Base-by-base conservation (phyloP, 2,888 invertebrate species). In the Drosophila birchii region DNA sequence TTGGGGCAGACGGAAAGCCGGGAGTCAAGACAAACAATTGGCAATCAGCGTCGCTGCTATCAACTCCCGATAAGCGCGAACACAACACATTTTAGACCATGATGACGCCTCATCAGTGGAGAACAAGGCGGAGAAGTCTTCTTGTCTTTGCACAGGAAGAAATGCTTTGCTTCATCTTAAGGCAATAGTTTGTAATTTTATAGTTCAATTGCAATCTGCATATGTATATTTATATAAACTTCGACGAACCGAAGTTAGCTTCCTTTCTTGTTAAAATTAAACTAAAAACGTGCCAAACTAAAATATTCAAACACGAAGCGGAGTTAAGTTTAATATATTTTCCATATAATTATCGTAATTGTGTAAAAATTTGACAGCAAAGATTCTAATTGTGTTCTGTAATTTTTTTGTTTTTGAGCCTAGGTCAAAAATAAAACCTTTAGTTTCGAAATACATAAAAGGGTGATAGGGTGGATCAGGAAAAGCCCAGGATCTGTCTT, bases 31-130 rank as follows among this genome's bases (percentile, higher is more conserved):
- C 45, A 49, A 55, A 43, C 86, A 82, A 80, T 82, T 85, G 80
- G 58, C 86, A 88, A 83, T 86, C 84, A 75, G 64, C 60, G 59
- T n/a, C 32, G 59, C 12, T 18, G 59, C 60, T 82, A 81, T 81
- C 81, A 80, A 78, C 54, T 44, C 60, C 47, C 47, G 81, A 82
- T 82, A 82, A 86, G 71, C 55, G 57, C 36, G 44, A 38, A 62
- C 71, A 76, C 53, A 72, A 41, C 26, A 64, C 68, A 80, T 54
- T 78, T 75, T 78, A 75, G 58, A 47, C 45, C 20, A 6, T 57
- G 55, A 39, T 55, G 26, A 66, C n/a, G 38, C 38, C 56, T 68
- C 41, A 49, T 26, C 47, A 63, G 1, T 11, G 32, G 32, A 20
- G n/a, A 43, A 63, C 32, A 36, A 59, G 45, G 45, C 20, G n/a